phyloP scores from a whole-genome alignment of 2,797 vertebrate genomes.

The Scyliorhinus canicula region DNA sequence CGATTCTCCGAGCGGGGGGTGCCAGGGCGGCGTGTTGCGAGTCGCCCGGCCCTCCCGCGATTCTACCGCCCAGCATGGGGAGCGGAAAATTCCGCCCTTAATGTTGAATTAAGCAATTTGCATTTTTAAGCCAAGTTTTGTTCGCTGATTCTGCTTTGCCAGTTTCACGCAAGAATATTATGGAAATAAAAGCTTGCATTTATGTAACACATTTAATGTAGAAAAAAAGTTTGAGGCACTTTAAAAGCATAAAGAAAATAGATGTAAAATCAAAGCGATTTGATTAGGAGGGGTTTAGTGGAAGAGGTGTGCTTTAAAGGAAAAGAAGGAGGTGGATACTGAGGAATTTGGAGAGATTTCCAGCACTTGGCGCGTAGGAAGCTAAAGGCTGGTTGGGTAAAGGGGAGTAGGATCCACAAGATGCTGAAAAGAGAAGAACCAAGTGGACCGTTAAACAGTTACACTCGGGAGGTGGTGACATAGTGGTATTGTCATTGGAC shows the following conservation, averaged over 20 bases:
- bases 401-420: not conserved
- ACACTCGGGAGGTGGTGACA: not conserved
- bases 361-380: not conserved
- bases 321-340: not conserved
- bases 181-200: not conserved
- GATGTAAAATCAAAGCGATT: not conserved
- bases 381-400: not conserved
- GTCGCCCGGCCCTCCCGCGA: too few species aligned
- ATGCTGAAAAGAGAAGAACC: not conserved
- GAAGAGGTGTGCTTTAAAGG: not conserved
- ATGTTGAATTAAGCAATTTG: slow-evolving; percentile 4
- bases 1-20: too few species aligned
- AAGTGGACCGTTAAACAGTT: not conserved
- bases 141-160: not conserved
- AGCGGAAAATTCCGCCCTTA: too few species aligned
- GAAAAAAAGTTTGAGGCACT: not conserved
- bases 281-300: not conserved
- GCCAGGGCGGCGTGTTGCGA: too few species aligned
- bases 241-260: not conserved
- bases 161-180: not conserved
- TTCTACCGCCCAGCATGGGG: too few species aligned
- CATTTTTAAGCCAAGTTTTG: not conserved
- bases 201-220: not conserved
- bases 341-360: not conserved
- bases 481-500: too few species aligned